Base-by-base conservation (phyloP, 2,888 invertebrate genomes). In the Chironomus tentans region DNA sequence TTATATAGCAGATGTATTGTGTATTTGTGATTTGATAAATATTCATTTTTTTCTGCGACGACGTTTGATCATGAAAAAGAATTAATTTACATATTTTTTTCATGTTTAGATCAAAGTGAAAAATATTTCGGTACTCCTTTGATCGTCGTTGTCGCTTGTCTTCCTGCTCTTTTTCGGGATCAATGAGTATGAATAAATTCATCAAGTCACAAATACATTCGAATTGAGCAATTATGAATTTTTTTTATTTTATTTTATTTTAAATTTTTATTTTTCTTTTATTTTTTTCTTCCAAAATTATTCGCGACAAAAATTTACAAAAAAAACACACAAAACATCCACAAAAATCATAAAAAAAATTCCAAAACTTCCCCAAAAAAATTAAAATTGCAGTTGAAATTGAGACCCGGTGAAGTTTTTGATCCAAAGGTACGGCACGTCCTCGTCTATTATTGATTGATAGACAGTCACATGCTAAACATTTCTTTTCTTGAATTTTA, bases 391-490 rank as follows among this genome's bases (percentile, higher is more conserved):
- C 83, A 84, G 84, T 82, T 83, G 77, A 89, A 87, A 86, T 90
- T 91, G 86, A 90, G 91, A 85, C 91, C 91, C 83, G 91, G 91
- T 86, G 91, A 91, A 87, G 88, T 91, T 83, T 86, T 88, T 84
- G 90, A 91, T 85, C 86, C 87, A 84, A 91, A 91, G 91, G 91
- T 91, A 89, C 88, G 38, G 88, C 56, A 13, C 71, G 24, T n/a
- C 46, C 15, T 28, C 22, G 28, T 65, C 13, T 46, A 48, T 47
- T 74, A 38, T 74, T 74, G 15, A 15, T 68, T 38, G 38, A 38
- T 38, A 7, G 38, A 38, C 38, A 10, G 38, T 62, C 65, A 65
- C 6, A 65, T 24, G 38, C 38, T 38, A 62, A 3, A 62, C 2
- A 18, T 62, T 62, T 50, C 15, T 50, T 15, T 56, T 4, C 1